These are phyloP conservation scores for Hypomesus transpacificus DNA, from an alignment of 2,113 vertebrate species.

Conservation along the genomic window DNA sequence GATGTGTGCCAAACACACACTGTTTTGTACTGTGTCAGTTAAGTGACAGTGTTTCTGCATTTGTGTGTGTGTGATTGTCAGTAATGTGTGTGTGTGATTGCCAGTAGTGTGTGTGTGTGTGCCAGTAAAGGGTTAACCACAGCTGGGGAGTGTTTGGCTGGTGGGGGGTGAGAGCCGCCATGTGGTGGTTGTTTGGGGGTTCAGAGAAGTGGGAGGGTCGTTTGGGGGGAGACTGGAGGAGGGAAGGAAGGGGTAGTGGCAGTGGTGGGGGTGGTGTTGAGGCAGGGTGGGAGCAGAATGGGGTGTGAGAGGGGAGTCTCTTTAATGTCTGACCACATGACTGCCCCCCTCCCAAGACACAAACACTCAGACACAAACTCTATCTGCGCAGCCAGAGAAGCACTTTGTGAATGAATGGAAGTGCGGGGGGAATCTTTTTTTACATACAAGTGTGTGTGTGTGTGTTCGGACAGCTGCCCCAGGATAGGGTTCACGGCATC, in stretches of 20 bases:
- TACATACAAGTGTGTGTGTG: background rate
- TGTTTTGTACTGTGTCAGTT: too few species aligned
- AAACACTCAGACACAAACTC: constrained; percentile 8
- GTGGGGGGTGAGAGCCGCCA: background rate
- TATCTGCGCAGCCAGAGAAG: background rate
- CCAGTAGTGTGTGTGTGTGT: background rate
- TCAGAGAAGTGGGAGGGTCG: background rate
- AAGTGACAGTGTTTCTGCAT: background rate
- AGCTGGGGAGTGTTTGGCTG: constrained; percentile 17
- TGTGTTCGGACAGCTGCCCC: constrained; percentile 39
- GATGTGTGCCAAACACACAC: too few species aligned
- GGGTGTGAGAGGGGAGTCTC: constrained; percentile 19
- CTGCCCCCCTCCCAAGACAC: constrained; percentile 1
- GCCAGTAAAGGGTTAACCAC: constrained; percentile 27
- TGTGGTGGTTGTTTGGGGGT: constrained; percentile 27
- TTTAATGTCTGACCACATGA: constrained; percentile 19
- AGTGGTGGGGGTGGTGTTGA: background rate
- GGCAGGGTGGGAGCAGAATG: constrained; percentile 1
- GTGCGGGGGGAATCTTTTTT: background rate
- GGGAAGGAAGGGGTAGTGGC: background rate
- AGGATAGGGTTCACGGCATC: constrained; percentile 34
- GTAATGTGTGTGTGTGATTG: background rate
- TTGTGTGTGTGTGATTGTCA: background rate
- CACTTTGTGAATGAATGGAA: background rate
- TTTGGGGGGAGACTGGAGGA: background rate